phyloP scores from a whole-genome alignment of 2,888 invertebrate genomes.

The Sisyra terminalis region DNA sequence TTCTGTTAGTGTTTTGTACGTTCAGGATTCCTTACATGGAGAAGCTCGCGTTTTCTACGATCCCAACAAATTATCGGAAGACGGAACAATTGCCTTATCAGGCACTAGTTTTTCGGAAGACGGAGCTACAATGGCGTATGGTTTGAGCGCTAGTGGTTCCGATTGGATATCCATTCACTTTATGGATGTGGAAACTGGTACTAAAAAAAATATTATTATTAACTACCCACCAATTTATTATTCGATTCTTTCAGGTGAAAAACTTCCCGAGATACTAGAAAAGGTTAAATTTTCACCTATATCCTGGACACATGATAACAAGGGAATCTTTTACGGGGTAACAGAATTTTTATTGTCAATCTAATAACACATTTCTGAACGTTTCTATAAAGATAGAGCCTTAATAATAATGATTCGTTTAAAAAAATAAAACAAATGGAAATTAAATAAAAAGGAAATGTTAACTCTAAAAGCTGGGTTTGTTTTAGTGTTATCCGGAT shows the following conservation, averaged over 20 bases:
- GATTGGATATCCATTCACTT: slow-evolving; percentile 91
- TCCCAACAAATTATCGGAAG: slow-evolving; percentile 79
- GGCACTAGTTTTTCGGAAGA: slow-evolving; percentile 73
- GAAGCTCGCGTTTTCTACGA: slow-evolving; percentile 80
- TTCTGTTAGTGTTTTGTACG: slow-evolving; percentile 66
- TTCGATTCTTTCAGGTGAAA: slow-evolving; percentile 42
- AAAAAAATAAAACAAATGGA: slow-evolving; percentile 6
- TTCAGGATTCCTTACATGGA: slow-evolving; percentile 60
- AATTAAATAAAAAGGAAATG: background rate
- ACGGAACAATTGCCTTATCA: slow-evolving; percentile 74
- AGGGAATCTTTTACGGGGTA: slow-evolving; percentile 87
- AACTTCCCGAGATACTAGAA: slow-evolving; percentile 75
- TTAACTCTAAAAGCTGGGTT: slow-evolving; percentile 9
- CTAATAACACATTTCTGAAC: no score
- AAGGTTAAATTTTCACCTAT: slow-evolving; percentile 85
- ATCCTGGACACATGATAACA: slow-evolving; percentile 89
- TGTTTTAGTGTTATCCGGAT: slow-evolving; percentile 57
- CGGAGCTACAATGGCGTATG: slow-evolving; percentile 80
- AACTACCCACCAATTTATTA: no score
- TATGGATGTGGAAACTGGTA: slow-evolving; percentile 55
- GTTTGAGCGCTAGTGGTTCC: slow-evolving; percentile 81
- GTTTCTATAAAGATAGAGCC: no score
- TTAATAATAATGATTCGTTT: background rate
- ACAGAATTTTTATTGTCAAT: no score
- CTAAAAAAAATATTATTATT: background rate